phyloP scores from a whole-genome alignment of 2,797 vertebrate species.

The Molossus molossus region DNA sequence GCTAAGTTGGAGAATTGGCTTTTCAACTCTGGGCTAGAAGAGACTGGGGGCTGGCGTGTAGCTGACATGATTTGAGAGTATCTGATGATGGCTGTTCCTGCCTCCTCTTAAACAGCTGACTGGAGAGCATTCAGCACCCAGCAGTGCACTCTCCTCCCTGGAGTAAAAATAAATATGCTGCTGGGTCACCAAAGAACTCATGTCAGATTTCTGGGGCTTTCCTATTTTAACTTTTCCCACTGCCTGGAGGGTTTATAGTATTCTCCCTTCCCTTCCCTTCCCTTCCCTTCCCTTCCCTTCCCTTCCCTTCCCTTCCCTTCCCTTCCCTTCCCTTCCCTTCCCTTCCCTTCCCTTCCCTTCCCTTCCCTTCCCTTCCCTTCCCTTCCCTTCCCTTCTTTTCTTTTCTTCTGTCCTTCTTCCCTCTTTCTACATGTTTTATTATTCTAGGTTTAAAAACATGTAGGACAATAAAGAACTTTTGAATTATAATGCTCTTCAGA shows the following conservation, averaged over 20 bases:
- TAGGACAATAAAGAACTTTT: background rate
- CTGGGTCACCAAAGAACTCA: constrained; percentile 4
- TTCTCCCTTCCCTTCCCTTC: background rate
- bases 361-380: fast-evolving
- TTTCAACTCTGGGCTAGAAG: constrained; percentile 17
- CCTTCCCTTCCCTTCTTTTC: fast-evolving
- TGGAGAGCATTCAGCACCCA: background rate
- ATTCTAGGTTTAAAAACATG: constrained; percentile 57
- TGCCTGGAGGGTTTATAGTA: constrained; percentile 2
- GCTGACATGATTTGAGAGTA: constrained; percentile 36
- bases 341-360: background rate
- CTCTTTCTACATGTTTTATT: background rate
- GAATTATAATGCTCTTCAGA: background rate
- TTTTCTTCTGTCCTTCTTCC: background rate
- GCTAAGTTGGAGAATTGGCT: constrained; percentile 37
- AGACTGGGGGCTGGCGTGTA: background rate
- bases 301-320: too few relatives aligned
- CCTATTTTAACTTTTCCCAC: constrained; percentile 69
- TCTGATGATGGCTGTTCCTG: background rate
- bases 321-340: fast-evolving
- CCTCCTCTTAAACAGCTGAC: constrained; percentile 35
- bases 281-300: too few relatives aligned
- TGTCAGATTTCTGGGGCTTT: constrained; percentile 80
- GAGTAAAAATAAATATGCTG: constrained; percentile 39
- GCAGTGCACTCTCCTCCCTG: background rate